Evolutionary conservation across 2,797 vertebrate genomes (phyloP).

Genomic region (Coreius guichenoti): DNA sequence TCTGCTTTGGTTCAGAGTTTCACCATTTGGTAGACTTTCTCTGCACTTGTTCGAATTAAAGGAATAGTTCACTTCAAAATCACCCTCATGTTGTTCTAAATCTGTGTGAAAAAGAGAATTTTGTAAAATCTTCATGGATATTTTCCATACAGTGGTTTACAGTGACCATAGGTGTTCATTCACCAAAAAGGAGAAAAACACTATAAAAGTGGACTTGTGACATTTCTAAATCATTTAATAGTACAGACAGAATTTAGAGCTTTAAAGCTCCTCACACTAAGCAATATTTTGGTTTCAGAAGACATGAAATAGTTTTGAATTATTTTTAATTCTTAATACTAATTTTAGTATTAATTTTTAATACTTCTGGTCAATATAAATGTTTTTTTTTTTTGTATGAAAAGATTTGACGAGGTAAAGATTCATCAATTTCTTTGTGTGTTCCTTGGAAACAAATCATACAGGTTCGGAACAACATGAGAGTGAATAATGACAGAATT

Average conservation of each 20-base stretch:
- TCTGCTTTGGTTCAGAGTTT: conserved; percentile 13
- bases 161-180: not conserved
- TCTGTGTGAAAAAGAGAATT: not conserved
- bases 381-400: not conserved
- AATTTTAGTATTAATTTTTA: too few relatives aligned
- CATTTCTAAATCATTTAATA: not conserved
- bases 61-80: not conserved
- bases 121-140: not conserved
- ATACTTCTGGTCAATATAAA: not conserved
- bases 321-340: too few relatives aligned
- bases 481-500: not conserved
- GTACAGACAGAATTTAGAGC: not conserved
- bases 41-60: not conserved
- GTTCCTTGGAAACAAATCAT: not conserved
- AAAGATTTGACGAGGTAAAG: not conserved
- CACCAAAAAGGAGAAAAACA: not conserved
- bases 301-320: not conserved
- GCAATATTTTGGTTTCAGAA: not conserved
- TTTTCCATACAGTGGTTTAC: not conserved
- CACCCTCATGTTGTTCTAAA: not conserved
- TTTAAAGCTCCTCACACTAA: not conserved
- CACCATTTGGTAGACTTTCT: not conserved
- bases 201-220: not conserved
- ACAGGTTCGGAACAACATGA: not conserved
- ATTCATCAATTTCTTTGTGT: not conserved